These are phyloP conservation scores for Oreonectes daqikongensis DNA, from an alignment of 2,797 vertebrate genomes.

Conservation along the genomic window DNA sequence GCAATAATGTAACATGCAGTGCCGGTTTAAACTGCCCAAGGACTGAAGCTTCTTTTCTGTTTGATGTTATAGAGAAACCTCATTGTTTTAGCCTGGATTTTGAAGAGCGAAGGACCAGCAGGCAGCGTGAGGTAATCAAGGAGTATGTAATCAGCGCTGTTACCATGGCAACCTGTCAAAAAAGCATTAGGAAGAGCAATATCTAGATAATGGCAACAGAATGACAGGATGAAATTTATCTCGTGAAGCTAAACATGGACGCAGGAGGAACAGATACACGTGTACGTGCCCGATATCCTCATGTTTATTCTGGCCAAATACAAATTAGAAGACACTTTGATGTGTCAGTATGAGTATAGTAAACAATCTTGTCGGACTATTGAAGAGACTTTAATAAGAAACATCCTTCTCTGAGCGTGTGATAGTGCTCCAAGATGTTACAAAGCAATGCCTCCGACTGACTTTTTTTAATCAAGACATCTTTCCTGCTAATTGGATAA, in stretches of 20 bases:
- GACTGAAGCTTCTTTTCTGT: conserved; percentile 15
- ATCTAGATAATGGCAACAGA: conserved; percentile 41
- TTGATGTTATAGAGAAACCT: conserved; percentile 23
- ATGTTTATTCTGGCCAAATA: background rate
- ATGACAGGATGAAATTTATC: conserved; percentile 30
- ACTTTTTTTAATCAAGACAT: conserved; percentile 8
- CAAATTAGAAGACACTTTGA: background rate
- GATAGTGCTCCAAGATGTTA: conserved; percentile 1
- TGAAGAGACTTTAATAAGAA: background rate
- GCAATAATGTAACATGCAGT: background rate
- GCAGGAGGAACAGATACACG: background rate
- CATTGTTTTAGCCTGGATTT: conserved; percentile 15
- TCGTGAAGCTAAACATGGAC: conserved; percentile 28
- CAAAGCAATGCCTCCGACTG: conserved; percentile 12
- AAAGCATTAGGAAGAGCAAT: conserved; percentile 51
- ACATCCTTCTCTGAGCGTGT: conserved; percentile 17
- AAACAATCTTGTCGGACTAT: background rate
- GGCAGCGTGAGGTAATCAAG: conserved; percentile 44
- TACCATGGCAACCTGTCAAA: conserved; percentile 55
- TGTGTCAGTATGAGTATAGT: background rate
- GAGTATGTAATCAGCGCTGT: conserved; percentile 49
- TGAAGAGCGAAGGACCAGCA: conserved; percentile 15
- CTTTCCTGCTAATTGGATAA: conserved; percentile 28
- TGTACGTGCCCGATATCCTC: conserved; percentile 1
- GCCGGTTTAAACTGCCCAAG: background rate